phyloP scores from a whole-genome alignment of 2,113 vertebrate genomes.

The Istiophorus platypterus region DNA sequence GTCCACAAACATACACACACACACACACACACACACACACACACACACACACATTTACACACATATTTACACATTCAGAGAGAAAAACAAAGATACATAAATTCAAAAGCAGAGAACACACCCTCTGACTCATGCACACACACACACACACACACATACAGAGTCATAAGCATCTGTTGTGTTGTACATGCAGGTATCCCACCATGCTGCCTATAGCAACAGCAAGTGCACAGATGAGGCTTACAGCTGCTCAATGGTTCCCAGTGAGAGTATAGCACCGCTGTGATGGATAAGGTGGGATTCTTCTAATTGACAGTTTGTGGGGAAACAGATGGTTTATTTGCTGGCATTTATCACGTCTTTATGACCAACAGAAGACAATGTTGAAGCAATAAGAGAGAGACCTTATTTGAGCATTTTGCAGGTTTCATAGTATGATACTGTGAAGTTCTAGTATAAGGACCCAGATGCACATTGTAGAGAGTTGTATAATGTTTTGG shows the following conservation, averaged over 20 bases:
- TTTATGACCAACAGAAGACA: slow-evolving; percentile 71
- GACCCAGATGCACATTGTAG: background rate
- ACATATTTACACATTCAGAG: slow-evolving; percentile 31
- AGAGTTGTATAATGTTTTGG: background rate
- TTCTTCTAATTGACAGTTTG: slow-evolving; percentile 71
- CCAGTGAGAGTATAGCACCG: slow-evolving; percentile 53
- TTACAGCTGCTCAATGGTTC: slow-evolving; percentile 75
- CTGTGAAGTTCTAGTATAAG: slow-evolving; percentile 12
- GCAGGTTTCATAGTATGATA: slow-evolving; percentile 11
- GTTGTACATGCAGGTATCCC: slow-evolving; percentile 67
- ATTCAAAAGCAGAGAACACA: slow-evolving; percentile 59
- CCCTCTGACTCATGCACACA: slow-evolving; percentile 17
- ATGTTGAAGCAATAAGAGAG: slow-evolving; percentile 22
- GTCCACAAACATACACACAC: slow-evolving; percentile 42
- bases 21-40: slow-evolving; percentile 37
- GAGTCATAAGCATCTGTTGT: slow-evolving; percentile 83
- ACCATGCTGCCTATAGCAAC: slow-evolving; percentile 64
- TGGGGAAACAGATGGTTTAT: slow-evolving; percentile 75
- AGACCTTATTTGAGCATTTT: slow-evolving; percentile 30
- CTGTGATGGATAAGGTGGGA: slow-evolving; percentile 72
- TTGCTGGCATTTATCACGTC: slow-evolving; percentile 70
- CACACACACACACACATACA: slow-evolving; percentile 24
- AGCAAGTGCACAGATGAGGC: slow-evolving; percentile 75
- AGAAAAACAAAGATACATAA: slow-evolving; percentile 48
- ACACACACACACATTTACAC: slow-evolving; percentile 34